Conservation (phyloP, 2,888 invertebrate species). For the Lamellibrachia satsuma region DNA sequence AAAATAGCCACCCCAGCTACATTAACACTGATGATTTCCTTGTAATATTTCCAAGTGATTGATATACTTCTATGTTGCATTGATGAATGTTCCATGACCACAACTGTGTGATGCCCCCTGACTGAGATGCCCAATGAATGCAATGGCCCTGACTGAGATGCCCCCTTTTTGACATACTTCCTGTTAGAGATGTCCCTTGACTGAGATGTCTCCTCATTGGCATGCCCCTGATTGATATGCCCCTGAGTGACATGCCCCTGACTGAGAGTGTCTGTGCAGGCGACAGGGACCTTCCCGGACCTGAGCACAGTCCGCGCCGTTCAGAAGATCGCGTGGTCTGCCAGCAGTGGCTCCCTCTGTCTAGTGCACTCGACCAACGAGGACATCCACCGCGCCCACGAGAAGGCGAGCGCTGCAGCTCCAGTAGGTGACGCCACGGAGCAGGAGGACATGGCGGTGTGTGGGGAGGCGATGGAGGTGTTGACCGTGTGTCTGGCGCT, state of each 20-base stretch:
- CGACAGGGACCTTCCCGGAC: constrained; percentile 74
- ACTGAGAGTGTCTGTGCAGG: constrained; percentile 45
- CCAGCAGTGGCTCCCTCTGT: constrained; percentile 76
- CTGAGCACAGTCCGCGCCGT: constrained; percentile 78
- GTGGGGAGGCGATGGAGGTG: constrained; percentile 92
- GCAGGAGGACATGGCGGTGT: constrained; percentile 71
- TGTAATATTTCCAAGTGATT: no score
- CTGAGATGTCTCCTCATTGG: background rate
- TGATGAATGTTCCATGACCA: background rate
- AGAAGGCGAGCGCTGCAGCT: constrained; percentile 36
- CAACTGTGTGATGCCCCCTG: background rate
- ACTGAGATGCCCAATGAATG: background rate
- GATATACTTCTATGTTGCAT: background rate
- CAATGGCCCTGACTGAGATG: background rate
- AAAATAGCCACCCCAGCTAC: no score
- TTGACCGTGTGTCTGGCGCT: constrained; percentile 88
- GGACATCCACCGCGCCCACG: constrained; percentile 74
- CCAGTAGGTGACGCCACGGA: constrained; percentile 51
- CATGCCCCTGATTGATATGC: background rate
- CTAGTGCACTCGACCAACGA: constrained; percentile 73
- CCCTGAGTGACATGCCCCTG: background rate
- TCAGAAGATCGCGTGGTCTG: constrained; percentile 82
- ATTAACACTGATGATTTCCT: no score
- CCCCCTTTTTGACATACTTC: background rate
- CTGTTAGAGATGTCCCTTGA: background rate